Evolutionary conservation across 2,113 vertebrate species (phyloP).

Genomic region (Cyanocitta stelleri): DNA sequence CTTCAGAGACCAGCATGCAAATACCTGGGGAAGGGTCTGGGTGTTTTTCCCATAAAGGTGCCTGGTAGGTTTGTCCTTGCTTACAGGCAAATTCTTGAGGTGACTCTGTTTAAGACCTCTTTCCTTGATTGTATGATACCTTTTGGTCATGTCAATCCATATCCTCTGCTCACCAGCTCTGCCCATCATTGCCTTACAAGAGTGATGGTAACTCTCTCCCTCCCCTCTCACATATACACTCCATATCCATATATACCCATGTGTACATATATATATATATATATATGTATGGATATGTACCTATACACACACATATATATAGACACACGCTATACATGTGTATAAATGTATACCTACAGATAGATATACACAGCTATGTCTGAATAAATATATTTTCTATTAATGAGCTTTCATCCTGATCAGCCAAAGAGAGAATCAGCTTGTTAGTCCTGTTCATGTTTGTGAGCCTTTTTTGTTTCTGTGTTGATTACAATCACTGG

Average conservation of each 20-base stretch:
- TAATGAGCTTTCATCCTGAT: background rate
- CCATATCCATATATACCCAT: background rate
- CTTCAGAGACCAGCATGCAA: background rate
- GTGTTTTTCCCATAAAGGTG: background rate
- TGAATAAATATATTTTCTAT: background rate
- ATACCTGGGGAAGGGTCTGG: background rate
- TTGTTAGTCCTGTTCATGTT: background rate
- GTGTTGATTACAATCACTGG: background rate
- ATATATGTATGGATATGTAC: background rate
- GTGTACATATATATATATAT: accelerated
- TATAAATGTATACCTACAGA: accelerated
- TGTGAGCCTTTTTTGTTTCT: background rate
- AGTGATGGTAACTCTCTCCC: background rate
- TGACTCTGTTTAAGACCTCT: background rate
- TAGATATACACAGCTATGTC: too few species aligned
- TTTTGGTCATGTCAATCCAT: background rate
- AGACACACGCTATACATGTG: too few species aligned
- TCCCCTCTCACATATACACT: background rate
- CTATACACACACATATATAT: background rate
- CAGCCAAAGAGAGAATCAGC: background rate
- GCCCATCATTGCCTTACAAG: background rate
- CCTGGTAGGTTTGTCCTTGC: background rate
- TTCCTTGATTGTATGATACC: background rate
- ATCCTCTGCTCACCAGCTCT: background rate
- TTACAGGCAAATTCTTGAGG: background rate